Evolutionary conservation across 2,888 invertebrate species (phyloP), one percentile per base, ranked within the genome.

Genomic region (Catocala nupta): DNA sequence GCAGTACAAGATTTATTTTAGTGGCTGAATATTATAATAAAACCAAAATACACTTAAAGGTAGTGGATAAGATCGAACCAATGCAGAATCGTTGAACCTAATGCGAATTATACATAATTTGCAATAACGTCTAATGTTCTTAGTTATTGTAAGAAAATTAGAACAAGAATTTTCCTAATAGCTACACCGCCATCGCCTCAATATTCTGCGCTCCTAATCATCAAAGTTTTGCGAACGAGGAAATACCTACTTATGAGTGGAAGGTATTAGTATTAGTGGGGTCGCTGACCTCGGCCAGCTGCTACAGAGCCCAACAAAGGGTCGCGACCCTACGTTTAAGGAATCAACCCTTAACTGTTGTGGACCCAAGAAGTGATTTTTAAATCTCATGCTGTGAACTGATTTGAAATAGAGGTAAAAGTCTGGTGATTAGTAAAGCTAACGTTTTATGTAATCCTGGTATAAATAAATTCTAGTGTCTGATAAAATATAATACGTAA

Each of bases 201-300:
- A 59, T 55, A 25, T 54, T 59, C 50, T 52, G 65, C 11, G 9
- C 55, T 59, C 64, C 63, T 68, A 60, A 58, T 72, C 63, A 52
- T 74, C 60, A 65, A 68, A 63, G 59, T 66, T 39, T 71, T 55
- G 66, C 71, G 73, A 75, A 76, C 71, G 75, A 72, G 75, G 71
- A 70, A 75, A 71, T 69, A 70, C 47, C 58, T 53, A 69, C 65
- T 66, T 72, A 50, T 55, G 52, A 48, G 68, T 72, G 79, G 80
- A 76, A n/a, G n/a, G n/a, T n/a, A n/a, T n/a, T 75, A 74, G 81
- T 87, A 88, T 88, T 88, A 86, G 88, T 86, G 83, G 87, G 92
- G 82, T 91, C 86, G 81, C 67, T 73, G 89, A 87, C 85, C 92
- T 81, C 78, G 47, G 69, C 75, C 86, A 86, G 87, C 82, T 83